phyloP scores from a whole-genome alignment of 2,888 invertebrate species.

The Chrysomela aeneicollis region DNA sequence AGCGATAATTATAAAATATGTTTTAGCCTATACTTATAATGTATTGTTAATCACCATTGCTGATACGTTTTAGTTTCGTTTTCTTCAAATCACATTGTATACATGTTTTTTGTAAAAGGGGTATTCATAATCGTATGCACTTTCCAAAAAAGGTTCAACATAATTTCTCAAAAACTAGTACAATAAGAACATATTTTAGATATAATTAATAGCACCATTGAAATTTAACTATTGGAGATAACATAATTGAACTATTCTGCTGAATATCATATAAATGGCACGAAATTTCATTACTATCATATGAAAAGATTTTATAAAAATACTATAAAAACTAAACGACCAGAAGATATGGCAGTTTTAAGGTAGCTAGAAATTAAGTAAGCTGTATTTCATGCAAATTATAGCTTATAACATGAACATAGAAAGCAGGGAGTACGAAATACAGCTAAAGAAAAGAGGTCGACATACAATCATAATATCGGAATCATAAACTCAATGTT shows the following conservation, averaged over 20 bases:
- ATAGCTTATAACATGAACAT: conserved; percentile 43
- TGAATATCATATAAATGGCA: conserved; percentile 58
- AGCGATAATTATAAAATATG: conserved; percentile 50
- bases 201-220: conserved; percentile 55
- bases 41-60: conserved; percentile 61
- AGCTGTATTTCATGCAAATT: conserved; percentile 50
- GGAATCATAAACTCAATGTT: conserved; percentile 30
- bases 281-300: conserved; percentile 54
- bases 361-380: conserved; percentile 41
- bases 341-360: conserved; percentile 57
- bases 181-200: conserved; percentile 31
- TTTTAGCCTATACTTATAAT: conserved; percentile 44
- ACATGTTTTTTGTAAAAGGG: conserved; percentile 34
- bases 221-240: conserved; percentile 23
- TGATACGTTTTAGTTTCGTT: conserved; percentile 62
- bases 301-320: conserved; percentile 51
- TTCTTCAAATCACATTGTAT: conserved; percentile 59
- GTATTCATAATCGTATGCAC: conserved; percentile 34
- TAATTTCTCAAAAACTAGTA: conserved; percentile 17
- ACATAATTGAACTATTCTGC: conserved; percentile 45
- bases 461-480: conserved; percentile 24
- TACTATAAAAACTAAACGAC: conserved; percentile 53
- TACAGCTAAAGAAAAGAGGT: no score
- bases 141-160: conserved; percentile 21
- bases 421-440: conserved; percentile 41